A percentile compares a stretch with the other conserved stretches of the same genome.
These are phyloP conservation scores for Umimayanthus chanpuru DNA, from an alignment of 92 coral and sea anemone species.

Conservation along the genomic window DNA sequence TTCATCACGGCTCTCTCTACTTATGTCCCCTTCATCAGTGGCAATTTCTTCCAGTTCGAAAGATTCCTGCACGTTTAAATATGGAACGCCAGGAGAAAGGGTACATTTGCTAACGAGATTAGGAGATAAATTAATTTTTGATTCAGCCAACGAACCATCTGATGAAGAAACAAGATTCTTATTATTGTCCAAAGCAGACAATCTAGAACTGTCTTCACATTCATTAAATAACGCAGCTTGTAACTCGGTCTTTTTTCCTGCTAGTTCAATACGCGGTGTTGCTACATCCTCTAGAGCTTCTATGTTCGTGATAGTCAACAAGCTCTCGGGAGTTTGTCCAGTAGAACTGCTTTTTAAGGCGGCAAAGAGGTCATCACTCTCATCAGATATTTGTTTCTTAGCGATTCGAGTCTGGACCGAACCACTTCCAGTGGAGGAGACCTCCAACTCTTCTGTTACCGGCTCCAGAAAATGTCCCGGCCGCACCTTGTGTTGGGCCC, in stretches of 20 bases:
- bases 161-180: background rate
- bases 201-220: background rate
- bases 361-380: constrained; percentile 34
- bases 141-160: background rate
- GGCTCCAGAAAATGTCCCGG: constrained; percentile 86
- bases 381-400: constrained; percentile 63
- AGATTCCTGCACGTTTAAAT: constrained; percentile 64
- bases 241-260: background rate
- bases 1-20: constrained; percentile 35
- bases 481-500: constrained; percentile 49
- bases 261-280: background rate
- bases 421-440: constrained; percentile 91
- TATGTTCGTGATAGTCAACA: constrained; percentile 14
- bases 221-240: background rate
- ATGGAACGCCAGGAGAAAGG: constrained; percentile 35
- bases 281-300: constrained; percentile 17
- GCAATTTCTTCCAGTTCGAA: constrained; percentile 85
- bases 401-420: constrained; percentile 67
- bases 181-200: constrained; percentile 12
- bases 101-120: background rate
- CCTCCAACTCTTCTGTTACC: constrained; percentile 87
- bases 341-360: background rate
- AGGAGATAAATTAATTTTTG: background rate
- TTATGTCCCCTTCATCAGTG: constrained; percentile 64
- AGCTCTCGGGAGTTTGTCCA: constrained; percentile 11